These are phyloP conservation scores for Murina feae DNA, from an alignment of 2,113 vertebrate genomes.

Conservation along the genomic window DNA sequence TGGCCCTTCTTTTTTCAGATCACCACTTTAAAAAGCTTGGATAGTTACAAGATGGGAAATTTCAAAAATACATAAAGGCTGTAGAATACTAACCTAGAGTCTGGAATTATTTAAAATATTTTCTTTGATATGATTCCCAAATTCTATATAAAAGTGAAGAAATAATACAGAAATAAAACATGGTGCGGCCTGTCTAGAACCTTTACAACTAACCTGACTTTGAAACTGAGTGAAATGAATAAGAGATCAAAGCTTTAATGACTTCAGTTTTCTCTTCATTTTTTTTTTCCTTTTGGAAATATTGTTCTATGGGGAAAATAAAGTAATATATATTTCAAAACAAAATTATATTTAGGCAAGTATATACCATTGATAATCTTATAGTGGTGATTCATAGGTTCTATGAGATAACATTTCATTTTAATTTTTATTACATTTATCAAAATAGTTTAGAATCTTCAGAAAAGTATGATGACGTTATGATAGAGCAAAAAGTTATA, in stretches of 20 bases:
- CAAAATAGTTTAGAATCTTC: neutral
- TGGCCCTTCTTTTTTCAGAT: neutral
- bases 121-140: conserved; percentile 67
- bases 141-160: conserved; percentile 45
- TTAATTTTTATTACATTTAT: conserved; percentile 7
- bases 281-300: neutral
- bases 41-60: conserved; percentile 35
- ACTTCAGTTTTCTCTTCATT: neutral
- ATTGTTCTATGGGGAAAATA: neutral
- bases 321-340: neutral
- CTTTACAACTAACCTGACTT: conserved; percentile 56
- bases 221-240: conserved; percentile 51
- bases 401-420: neutral
- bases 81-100: conserved; percentile 18
- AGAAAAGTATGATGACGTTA: neutral
- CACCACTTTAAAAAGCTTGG: conserved; percentile 32
- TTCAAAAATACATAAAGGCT: conserved; percentile 55
- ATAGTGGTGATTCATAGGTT: neutral
- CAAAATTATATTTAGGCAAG: neutral
- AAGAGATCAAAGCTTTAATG: conserved; percentile 54
- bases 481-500: neutral
- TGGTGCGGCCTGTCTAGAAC: conserved; percentile 40
- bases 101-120: conserved; percentile 68
- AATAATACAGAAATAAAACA: conserved; percentile 46
- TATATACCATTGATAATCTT: neutral